Conservation (phyloP, 1,140 invertebrate genomes). For the Drosophila yakuba region DNA sequence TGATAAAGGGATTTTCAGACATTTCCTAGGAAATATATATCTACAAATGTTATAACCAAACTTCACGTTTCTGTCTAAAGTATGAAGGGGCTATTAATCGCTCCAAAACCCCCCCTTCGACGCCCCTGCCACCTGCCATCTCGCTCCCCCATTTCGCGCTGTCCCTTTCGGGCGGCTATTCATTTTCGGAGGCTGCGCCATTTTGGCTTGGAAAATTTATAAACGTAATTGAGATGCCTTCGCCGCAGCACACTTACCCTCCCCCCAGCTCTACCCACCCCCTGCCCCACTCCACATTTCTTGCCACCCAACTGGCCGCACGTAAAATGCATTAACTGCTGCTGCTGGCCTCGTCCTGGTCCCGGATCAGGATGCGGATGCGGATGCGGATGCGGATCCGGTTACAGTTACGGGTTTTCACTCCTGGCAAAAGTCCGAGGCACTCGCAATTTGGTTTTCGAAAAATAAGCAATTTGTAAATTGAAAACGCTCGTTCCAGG, state of each 20-base stretch:
- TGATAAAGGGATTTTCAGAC: not conserved
- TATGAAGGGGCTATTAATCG: too few relatives aligned
- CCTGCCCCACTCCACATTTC: not conserved
- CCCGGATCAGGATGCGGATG: conserved; percentile 37
- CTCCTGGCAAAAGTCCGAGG: conserved; percentile 65
- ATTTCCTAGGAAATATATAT: too few relatives aligned
- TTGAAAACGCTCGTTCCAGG: conserved; percentile 71
- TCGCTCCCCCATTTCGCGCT: not conserved
- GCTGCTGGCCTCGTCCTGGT: conserved; percentile 34
- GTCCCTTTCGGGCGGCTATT: conserved; percentile 45
- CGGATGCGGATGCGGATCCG: conserved; percentile 42
- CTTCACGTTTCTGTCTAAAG: too few relatives aligned
- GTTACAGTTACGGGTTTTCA: conserved; percentile 33
- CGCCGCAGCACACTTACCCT: conserved; percentile 20
- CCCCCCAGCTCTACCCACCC: not conserved
- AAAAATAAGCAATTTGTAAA: conserved; percentile 84
- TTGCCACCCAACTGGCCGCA: conserved; percentile 59
- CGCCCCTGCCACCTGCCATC: not conserved
- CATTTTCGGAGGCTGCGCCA: conserved; percentile 68
- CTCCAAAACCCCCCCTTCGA: not conserved
- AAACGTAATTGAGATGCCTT: conserved; percentile 74
- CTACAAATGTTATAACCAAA: too few relatives aligned
- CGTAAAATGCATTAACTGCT: conserved; percentile 82
- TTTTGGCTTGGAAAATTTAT: conserved; percentile 77
- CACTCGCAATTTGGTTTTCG: conserved; percentile 80